Conservation (phyloP, 2,113 vertebrate genomes). For the Myiozetetes cayanensis region DNA sequence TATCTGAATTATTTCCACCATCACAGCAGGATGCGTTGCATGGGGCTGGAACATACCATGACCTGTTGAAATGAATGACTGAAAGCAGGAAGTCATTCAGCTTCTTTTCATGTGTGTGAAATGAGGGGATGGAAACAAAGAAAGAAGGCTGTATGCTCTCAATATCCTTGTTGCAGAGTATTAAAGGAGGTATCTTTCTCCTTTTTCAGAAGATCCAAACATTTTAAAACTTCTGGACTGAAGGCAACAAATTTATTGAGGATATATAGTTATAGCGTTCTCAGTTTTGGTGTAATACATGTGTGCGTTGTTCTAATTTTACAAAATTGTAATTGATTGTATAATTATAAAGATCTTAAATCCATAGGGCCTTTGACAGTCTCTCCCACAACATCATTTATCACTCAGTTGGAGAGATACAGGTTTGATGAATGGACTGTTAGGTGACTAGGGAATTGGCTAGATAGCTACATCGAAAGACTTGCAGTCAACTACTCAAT, state of each 20-base stretch:
- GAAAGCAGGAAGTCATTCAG: neutral
- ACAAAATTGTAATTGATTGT: neutral
- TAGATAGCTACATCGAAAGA: neutral
- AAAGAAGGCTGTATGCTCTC: neutral
- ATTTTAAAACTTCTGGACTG: neutral
- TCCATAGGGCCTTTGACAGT: neutral
- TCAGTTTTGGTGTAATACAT: neutral
- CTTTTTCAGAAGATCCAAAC: neutral
- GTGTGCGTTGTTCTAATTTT: neutral
- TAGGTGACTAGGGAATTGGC: neutral
- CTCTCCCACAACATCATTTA: neutral
- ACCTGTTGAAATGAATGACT: neutral
- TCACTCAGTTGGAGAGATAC: neutral
- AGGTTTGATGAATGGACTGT: neutral
- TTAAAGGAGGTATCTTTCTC: neutral
- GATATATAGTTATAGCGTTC: neutral
- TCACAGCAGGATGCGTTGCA: accelerated
- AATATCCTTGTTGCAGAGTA: neutral
- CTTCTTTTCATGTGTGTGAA: neutral
- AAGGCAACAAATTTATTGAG: neutral
- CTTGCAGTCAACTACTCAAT: neutral
- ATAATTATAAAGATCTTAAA: neutral
- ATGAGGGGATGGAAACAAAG: neutral
- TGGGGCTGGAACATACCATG: neutral
- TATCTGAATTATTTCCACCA: neutral